Percentiles rank a stretch among this genome's conserved stretches.
Evolutionary conservation across 2,797 vertebrate genomes (phyloP).

Genomic region (Danio albolineatus): DNA sequence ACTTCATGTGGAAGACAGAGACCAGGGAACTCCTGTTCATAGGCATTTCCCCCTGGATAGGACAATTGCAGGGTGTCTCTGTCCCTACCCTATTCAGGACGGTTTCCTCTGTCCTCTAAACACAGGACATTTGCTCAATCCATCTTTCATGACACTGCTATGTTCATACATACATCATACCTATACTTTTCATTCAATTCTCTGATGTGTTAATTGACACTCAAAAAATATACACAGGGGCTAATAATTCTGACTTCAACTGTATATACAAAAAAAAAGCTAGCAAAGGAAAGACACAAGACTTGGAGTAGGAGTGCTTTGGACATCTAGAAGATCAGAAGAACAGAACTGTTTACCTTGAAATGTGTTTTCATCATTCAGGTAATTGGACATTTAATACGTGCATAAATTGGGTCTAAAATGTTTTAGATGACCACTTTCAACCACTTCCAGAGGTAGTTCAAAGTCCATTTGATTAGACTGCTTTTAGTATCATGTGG

Average conservation of each 20-base stretch:
- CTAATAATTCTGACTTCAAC: no score
- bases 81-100: constrained; percentile 6
- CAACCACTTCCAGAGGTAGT: background rate
- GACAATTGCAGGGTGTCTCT: constrained; percentile 48
- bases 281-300: no score
- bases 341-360: no score
- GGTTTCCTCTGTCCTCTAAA: constrained; percentile 8
- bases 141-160: background rate
- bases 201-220: no score
- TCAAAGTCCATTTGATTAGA: background rate
- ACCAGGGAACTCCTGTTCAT: constrained; percentile 34
- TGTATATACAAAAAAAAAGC: no score
- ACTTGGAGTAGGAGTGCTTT: no score
- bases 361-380: no score
- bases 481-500: background rate
- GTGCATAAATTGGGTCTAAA: no score
- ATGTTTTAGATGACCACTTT: background rate
- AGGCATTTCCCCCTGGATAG: constrained; percentile 34
- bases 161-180: background rate
- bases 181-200: no score
- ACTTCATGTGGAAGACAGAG: constrained; percentile 49
- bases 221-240: no score
- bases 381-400: no score
- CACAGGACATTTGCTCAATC: background rate
- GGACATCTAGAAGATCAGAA: no score